Evolutionary conservation across 2,113 vertebrate genomes (phyloP), one percentile per base, ranked within the genome.

Genomic region (Corydoras maculifer): DNA sequence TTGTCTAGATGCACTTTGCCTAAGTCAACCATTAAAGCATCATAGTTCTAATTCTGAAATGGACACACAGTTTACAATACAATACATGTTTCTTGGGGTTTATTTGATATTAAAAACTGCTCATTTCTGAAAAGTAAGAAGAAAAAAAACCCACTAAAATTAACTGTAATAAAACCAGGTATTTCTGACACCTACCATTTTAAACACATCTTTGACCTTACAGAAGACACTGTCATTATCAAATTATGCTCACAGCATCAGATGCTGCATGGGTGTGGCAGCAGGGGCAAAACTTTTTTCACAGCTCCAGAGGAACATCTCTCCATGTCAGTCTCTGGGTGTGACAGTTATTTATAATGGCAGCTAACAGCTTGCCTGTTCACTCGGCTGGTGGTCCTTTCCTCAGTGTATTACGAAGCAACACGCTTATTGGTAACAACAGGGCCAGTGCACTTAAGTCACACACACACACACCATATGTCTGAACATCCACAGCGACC

Each of bases 281-380:
- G 76, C 62, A 73, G 15, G 63, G 63, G 80, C 70, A 70, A 68
- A 65, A 61, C 35, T 62, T 53, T 25, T 60, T 63, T 71, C 54
- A 71, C 68, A 61, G 53, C 68, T 65, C 32, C 11, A 31, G 62
- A 70, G 12, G n/a, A 59, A 32, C 66, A 69, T 49, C 65, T 60
- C 58, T 32, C 11, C 9, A 15, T 63, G 63, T 74, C 67, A 66
- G 54, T 72, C 60, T 69, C 61, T 65, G 13, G 50, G 80, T 77
- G 83, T 80, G 57, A 60, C 61, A 66, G 72, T 86, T 87, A 88
- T 87, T 88, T 90, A 85, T 85, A 86, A 78, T 70, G 62, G 72
- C 74, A 70, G 75, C 78, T 76, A 83, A 86, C 87, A 88, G 86
- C 82, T 85, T 82, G 80, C 80, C 84, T 83, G 76, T 76, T 85